Conservation (phyloP, 2,888 invertebrate species). For the Octodonta nipae region DNA sequence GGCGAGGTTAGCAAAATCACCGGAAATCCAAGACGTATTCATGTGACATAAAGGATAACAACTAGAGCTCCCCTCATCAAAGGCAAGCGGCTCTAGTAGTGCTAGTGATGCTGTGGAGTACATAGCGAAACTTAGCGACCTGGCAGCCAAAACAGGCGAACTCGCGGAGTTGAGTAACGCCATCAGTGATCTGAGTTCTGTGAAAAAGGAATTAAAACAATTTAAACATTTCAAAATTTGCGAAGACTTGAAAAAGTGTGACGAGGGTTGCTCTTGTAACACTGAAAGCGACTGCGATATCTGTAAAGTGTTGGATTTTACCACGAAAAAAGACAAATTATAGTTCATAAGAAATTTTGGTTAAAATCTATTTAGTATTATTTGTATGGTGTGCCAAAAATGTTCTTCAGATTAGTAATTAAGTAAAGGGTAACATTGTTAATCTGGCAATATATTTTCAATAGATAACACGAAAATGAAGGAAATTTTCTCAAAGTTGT, state of each 20-base stretch:
- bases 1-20: slow-evolving; percentile 15
- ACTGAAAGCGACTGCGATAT: slow-evolving; percentile 34
- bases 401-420: too few relatives aligned
- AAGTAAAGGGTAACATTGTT: too few relatives aligned
- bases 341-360: too few relatives aligned
- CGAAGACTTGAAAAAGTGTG: slow-evolving; percentile 34
- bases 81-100: slow-evolving; percentile 3
- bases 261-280: slow-evolving; percentile 34
- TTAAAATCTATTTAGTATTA: too few relatives aligned
- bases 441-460: too few relatives aligned
- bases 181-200: slow-evolving; percentile 22
- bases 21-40: slow-evolving; percentile 55
- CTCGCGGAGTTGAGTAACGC: slow-evolving; percentile 18
- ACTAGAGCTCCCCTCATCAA: slow-evolving; percentile 12
- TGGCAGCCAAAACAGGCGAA: slow-evolving; percentile 9
- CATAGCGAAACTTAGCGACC: slow-evolving; percentile 11
- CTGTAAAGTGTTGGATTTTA: slow-evolving; percentile 34
- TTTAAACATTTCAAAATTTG: slow-evolving; percentile 33
- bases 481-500: too few relatives aligned
- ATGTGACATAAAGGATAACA: slow-evolving; percentile 55
- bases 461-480: too few relatives aligned
- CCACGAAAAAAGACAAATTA: slow-evolving; percentile 33
- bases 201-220: slow-evolving; percentile 30
- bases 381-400: too few relatives aligned
- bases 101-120: slow-evolving; percentile 8